phyloP scores from a whole-genome alignment of 2,888 invertebrate genomes.

The Siphlonurus alternatus region DNA sequence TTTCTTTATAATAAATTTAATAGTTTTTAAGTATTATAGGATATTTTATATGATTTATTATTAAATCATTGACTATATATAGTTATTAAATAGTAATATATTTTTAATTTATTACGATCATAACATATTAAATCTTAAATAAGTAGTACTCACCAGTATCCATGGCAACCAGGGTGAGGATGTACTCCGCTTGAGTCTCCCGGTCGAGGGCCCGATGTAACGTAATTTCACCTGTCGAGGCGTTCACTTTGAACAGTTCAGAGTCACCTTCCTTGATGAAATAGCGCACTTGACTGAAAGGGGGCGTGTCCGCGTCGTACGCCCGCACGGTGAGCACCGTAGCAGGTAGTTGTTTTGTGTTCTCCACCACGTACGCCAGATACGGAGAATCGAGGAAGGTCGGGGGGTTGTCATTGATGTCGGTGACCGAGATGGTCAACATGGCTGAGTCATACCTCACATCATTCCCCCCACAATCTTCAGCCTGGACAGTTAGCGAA shows the following conservation, averaged over 20 bases:
- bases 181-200: conserved; percentile 68
- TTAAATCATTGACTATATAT: too few relatives aligned
- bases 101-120: too few relatives aligned
- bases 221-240: conserved; percentile 79
- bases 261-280: conserved; percentile 86
- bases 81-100: too few relatives aligned
- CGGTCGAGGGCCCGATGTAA: conserved; percentile 67
- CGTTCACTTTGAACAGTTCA: conserved; percentile 80
- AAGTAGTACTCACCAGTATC: conserved; percentile 81
- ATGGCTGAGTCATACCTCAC: conserved; percentile 46
- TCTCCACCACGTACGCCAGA: conserved; percentile 84
- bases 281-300: conserved; percentile 81
- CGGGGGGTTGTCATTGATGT: conserved; percentile 89
- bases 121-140: too few relatives aligned
- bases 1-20: too few relatives aligned
- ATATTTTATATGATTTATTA: too few relatives aligned
- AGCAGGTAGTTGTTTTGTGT: conserved; percentile 52
- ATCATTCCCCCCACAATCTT: conserved; percentile 55
- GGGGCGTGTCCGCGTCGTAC: conserved; percentile 79
- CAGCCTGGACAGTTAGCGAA: conserved; percentile 65
- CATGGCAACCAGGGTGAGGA: conserved; percentile 77
- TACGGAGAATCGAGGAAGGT: conserved; percentile 90
- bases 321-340: conserved; percentile 53
- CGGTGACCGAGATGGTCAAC: conserved; percentile 67
- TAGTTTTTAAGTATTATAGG: too few relatives aligned